Base-by-base conservation (phyloP, 2,888 invertebrate species). In the Drosophila mimica region DNA sequence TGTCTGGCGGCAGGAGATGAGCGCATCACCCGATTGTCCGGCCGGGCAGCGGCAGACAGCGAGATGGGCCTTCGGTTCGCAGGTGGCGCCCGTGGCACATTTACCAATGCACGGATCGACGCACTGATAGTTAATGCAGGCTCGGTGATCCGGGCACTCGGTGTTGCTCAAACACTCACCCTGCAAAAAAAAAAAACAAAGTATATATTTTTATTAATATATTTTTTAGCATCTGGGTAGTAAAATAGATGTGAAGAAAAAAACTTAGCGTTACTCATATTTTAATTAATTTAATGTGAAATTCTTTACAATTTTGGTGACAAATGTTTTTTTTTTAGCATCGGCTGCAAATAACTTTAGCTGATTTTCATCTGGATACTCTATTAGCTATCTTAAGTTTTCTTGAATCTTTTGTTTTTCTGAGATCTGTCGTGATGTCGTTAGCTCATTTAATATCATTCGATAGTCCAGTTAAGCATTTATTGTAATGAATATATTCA, bases 41-140 rank as follows among this genome's bases (percentile, higher is more conserved):
- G 94, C 93, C 1, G 96, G 95, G 81, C 97, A 97, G 3, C 96
- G 96, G 92, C 97, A 97, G 46, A 97, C 97, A 6, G 97, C 97
- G 59, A 97, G 94, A 92, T 97, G 97, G 36, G 96, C 94, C 67
- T 96, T 94, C 0, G 96, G 95, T 91, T 95, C 95, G 90, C 97
- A 97, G 62, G 94, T 94, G 46, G 97, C 97, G 25, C 95, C 96
- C 0, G 95, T 93, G 9, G 97, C 97, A 88, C 97, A 97, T 92
- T 97, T 96, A 68, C 96, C 96, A 46, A 95, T 94, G 89, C 97
- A 97, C 0, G 97, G 97, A 93, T 96, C 94, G 70, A 95, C 95
- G 92, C 95, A 96, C 91, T 94, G 94, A 92, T 96, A 97, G 86
- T 96, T 96, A 59, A 96, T 96, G 92, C 97, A 97, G 36, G 96